Conservation (phyloP, 2,113 vertebrate species). For the Siniperca chuatsi region DNA sequence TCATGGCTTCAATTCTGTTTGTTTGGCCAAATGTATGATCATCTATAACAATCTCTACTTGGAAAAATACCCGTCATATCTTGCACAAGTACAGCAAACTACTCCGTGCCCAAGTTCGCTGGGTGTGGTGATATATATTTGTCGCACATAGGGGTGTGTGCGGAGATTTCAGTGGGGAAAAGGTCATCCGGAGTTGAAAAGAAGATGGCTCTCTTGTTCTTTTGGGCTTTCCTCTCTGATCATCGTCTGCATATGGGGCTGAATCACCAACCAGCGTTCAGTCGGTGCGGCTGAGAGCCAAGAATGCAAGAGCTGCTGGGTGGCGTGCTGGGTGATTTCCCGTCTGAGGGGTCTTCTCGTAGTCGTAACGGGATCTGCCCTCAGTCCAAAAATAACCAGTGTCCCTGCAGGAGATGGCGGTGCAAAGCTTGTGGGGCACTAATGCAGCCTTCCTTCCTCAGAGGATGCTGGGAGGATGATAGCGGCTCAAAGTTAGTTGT, state of each 20-base stretch:
- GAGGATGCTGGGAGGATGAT: slow-evolving; percentile 72
- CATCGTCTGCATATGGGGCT: slow-evolving; percentile 32
- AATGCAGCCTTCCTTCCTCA: slow-evolving; percentile 77
- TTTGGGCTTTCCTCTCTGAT: slow-evolving; percentile 66
- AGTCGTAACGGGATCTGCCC: slow-evolving; percentile 74
- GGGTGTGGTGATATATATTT: slow-evolving; percentile 35
- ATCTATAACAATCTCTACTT: not conserved
- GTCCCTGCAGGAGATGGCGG: slow-evolving; percentile 72
- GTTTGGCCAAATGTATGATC: not conserved
- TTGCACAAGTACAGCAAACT: not conserved
- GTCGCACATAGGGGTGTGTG: slow-evolving; percentile 32
- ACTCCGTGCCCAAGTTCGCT: not conserved
- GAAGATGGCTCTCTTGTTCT: slow-evolving; percentile 62
- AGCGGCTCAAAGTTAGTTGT: slow-evolving; percentile 36
- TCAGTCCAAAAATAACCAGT: slow-evolving; percentile 81
- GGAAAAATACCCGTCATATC: not conserved
- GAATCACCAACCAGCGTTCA: slow-evolving; percentile 54
- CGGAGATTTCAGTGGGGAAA: slow-evolving; percentile 30
- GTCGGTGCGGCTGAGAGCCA: slow-evolving; percentile 56
- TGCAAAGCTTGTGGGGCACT: slow-evolving; percentile 60
- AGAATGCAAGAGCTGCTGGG: slow-evolving; percentile 70
- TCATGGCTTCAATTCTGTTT: not conserved
- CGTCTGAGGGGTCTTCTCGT: slow-evolving; percentile 80
- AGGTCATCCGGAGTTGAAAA: slow-evolving; percentile 68
- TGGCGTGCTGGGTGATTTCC: slow-evolving; percentile 79